Percentiles rank a stretch among this genome's conserved stretches.
phyloP scores from a whole-genome alignment of 2,797 vertebrate species.

The Microcaecilia unicolor region DNA sequence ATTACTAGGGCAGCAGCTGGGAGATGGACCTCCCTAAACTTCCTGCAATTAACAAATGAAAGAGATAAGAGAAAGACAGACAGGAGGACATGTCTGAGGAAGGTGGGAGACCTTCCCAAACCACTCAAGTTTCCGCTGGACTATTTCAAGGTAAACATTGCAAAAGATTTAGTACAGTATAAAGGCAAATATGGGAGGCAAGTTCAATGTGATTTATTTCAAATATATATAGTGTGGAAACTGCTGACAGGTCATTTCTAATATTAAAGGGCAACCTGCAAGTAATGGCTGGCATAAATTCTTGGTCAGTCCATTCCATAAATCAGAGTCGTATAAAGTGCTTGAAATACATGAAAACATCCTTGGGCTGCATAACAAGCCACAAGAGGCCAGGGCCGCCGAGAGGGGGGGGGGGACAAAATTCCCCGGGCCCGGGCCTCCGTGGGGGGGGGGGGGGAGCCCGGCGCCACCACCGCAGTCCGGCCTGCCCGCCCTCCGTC shows the following conservation, averaged over 20 bases:
- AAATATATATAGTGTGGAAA: too few species aligned
- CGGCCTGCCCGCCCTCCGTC: too few species aligned
- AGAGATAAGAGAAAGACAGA: slow-evolving; percentile 16
- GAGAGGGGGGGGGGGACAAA: too few species aligned
- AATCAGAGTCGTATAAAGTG: too few species aligned
- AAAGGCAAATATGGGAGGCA: neutral
- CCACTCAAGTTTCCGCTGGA: slow-evolving; percentile 12
- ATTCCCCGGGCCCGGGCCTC: too few species aligned
- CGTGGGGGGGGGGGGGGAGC: too few species aligned
- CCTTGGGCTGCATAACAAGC: too few species aligned
- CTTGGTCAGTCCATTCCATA: too few species aligned
- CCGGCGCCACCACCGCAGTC: too few species aligned
- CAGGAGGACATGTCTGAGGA: slow-evolving; percentile 1
- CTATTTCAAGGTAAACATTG: slow-evolving; percentile 1
- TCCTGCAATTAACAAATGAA: slow-evolving; percentile 19
- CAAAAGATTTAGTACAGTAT: neutral
- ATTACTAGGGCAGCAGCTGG: neutral
- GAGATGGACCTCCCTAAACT: neutral
- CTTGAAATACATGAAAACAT: too few species aligned
- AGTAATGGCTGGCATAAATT: rapidly evolving
- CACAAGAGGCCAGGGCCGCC: too few species aligned
- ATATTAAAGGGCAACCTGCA: neutral
- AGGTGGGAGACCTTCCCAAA: neutral
- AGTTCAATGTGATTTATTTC: neutral
- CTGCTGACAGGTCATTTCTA: neutral